Conservation (phyloP, 2,888 invertebrate genomes). For the Cosmorhoe ocellata region DNA sequence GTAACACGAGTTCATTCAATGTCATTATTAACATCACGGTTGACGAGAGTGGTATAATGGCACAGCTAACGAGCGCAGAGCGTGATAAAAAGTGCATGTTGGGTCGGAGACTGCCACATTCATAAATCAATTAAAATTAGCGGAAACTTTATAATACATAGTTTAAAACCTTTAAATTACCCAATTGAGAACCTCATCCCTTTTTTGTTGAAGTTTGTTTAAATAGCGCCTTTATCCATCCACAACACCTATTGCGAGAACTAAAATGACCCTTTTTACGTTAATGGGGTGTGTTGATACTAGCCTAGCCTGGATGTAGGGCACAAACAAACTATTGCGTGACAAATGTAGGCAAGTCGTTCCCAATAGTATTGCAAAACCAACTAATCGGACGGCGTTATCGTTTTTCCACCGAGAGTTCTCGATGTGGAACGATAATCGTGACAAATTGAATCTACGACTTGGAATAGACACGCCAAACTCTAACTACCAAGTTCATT, state of each 20-base stretch:
- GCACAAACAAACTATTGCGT: constrained; percentile 51
- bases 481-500: constrained; percentile 20
- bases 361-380: constrained; percentile 37
- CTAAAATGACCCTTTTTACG: constrained; percentile 48
- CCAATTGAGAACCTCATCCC: too few relatives aligned
- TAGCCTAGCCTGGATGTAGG: constrained; percentile 47
- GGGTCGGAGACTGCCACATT: constrained; percentile 48
- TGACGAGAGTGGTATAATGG: constrained; percentile 41
- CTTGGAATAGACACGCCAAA: constrained; percentile 20
- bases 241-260: constrained; percentile 27
- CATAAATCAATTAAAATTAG: constrained; percentile 55
- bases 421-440: constrained; percentile 30
- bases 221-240: constrained; percentile 35
- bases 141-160: constrained; percentile 58
- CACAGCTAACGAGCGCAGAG: constrained; percentile 50
- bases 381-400: constrained; percentile 39
- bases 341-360: constrained; percentile 49
- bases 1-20: constrained; percentile 32
- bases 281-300: constrained; percentile 49
- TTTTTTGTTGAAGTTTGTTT: too few relatives aligned
- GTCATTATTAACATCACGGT: constrained; percentile 65
- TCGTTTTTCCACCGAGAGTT: constrained; percentile 34
- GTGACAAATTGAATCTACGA: constrained; percentile 29
- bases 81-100: constrained; percentile 53
- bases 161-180: too few relatives aligned